phyloP scores from a whole-genome alignment of 1,140 invertebrate species.

The Agraylea sexmaculata region DNA sequence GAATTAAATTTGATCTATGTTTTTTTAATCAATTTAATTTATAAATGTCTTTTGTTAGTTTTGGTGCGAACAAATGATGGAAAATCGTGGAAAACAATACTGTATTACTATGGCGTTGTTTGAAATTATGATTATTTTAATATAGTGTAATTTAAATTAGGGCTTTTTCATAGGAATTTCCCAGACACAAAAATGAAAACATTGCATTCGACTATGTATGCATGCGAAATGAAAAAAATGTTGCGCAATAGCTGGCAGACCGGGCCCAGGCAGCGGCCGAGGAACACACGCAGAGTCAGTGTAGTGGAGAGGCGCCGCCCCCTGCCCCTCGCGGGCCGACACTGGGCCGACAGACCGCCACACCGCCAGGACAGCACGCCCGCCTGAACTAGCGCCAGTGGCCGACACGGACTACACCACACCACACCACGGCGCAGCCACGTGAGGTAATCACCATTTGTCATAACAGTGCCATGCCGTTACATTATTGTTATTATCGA shows the following conservation, averaged over 20 bases:
- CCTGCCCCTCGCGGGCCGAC: background rate
- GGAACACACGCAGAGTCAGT: constrained; percentile 4
- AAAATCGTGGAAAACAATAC: background rate
- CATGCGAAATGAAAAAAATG: no score
- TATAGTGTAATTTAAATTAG: background rate
- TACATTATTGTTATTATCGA: no score
- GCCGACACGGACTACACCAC: constrained; percentile 7
- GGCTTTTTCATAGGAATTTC: background rate
- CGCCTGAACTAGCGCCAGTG: constrained; percentile 1
- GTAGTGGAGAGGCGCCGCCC: background rate
- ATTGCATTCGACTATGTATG: no score
- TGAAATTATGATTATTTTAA: background rate
- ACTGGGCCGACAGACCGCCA: background rate
- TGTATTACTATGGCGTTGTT: background rate
- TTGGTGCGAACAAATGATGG: background rate
- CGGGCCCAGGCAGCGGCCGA: background rate
- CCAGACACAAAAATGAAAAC: background rate
- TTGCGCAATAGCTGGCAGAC: background rate
- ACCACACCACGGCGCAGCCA: constrained; percentile 2
- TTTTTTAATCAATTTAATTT: background rate
- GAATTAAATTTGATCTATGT: background rate
- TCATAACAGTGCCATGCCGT: no score
- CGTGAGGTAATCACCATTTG: no score
- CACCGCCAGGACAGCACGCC: background rate
- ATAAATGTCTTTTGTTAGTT: background rate